Evolutionary conservation across 2,888 invertebrate genomes (phyloP).

Genomic region (Micropterix aruncella): DNA sequence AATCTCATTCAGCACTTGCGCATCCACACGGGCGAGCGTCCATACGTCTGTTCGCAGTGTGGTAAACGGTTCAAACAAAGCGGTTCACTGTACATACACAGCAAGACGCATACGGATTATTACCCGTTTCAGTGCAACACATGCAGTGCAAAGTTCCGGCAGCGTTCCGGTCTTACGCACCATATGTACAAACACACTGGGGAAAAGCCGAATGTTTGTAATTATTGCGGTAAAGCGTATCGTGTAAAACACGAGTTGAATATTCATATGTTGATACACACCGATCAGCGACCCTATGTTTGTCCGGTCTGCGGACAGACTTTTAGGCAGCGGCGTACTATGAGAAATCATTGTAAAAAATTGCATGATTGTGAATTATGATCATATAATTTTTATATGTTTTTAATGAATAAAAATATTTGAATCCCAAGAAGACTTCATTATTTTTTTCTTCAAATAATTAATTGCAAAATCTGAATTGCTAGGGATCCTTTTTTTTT

Average conservation of each 20-base stretch:
- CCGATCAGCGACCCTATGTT: constrained; percentile 32
- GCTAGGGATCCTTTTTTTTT: too few relatives aligned
- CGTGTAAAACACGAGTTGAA: constrained; percentile 43
- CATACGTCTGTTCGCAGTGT: constrained; percentile 41
- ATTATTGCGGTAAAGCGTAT: constrained; percentile 39
- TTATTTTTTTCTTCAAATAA: too few relatives aligned
- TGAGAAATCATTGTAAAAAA: constrained; percentile 31
- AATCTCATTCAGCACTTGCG: constrained; percentile 43
- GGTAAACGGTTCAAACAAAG: constrained; percentile 51
- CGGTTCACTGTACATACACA: constrained; percentile 48
- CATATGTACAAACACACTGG: constrained; percentile 47
- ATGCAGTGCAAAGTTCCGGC: constrained; percentile 45
- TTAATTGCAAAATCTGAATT: too few relatives aligned
- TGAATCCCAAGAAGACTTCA: too few relatives aligned
- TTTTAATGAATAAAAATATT: too few relatives aligned
- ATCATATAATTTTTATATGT: not conserved
- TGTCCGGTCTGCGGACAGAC: constrained; percentile 25
- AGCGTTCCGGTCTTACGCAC: constrained; percentile 38
- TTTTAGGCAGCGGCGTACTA: constrained; percentile 36
- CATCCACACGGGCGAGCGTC: constrained; percentile 45
- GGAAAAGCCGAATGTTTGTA: constrained; percentile 44
- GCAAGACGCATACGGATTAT: constrained; percentile 38
- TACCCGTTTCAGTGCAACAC: constrained; percentile 43
- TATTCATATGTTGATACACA: constrained; percentile 37
- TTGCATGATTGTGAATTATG: constrained; percentile 4